Conservation (phyloP, 2,888 invertebrate genomes). For the Tiliacea aurago region DNA sequence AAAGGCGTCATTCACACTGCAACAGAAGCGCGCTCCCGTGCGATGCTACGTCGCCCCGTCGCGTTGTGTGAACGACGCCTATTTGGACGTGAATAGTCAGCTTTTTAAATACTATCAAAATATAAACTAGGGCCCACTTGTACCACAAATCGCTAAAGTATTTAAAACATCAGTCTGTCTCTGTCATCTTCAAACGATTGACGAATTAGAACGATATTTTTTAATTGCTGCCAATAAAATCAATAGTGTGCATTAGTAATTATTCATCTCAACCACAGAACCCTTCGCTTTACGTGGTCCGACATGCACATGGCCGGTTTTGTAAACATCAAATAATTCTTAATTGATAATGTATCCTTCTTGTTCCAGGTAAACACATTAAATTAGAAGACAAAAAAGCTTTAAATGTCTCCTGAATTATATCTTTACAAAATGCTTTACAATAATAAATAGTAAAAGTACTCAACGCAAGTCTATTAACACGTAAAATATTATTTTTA, state of each 20-base stretch:
- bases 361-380: conserved; percentile 90
- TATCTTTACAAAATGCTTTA: conserved; percentile 30
- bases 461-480: background rate
- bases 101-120: background rate
- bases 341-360: conserved; percentile 38
- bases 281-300: background rate
- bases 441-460: conserved; percentile 33
- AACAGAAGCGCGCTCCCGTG: too few species aligned
- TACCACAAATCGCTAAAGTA: background rate
- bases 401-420: conserved; percentile 9
- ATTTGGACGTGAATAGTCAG: background rate
- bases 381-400: conserved; percentile 71
- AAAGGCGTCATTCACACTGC: background rate
- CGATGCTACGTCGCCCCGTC: background rate
- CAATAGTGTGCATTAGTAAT: too few species aligned
- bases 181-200: background rate
- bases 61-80: background rate
- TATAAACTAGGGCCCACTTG: background rate
- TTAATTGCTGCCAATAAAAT: background rate
- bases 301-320: too few species aligned
- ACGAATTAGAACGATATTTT: background rate
- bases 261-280: background rate
- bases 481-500: background rate
- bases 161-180: background rate
- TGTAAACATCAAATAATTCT: background rate